Conservation (phyloP, 2,113 vertebrate species). For the Himantopus leucocephalus region DNA sequence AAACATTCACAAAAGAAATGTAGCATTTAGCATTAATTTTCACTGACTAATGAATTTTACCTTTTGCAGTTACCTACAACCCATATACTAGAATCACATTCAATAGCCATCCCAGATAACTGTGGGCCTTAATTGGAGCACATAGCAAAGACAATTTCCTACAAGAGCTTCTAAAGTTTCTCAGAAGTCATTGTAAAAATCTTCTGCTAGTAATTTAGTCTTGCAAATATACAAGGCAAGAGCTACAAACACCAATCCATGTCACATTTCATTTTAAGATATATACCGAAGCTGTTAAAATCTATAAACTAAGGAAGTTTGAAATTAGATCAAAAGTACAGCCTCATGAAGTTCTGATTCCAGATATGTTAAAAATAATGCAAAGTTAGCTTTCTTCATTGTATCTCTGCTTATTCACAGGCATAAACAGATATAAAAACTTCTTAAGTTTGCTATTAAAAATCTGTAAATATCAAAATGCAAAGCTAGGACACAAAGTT, state of each 20-base stretch:
- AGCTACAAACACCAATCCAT: not conserved
- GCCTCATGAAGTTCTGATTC: not conserved
- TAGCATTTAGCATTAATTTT: not conserved
- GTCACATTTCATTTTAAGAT: not conserved
- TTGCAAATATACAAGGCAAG: not conserved
- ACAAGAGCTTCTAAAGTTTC: not conserved
- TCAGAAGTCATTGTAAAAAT: not conserved
- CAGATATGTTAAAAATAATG: not conserved
- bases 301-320: not conserved
- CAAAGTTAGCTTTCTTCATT: not conserved
- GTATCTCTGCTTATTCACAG: not conserved
- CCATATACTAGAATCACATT: not conserved
- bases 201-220: not conserved
- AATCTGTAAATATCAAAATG: not conserved
- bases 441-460: not conserved
- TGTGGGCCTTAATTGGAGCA: not conserved
- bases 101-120: not conserved
- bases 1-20: not conserved
- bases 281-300: not conserved
- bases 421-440: not conserved
- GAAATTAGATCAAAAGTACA: not conserved
- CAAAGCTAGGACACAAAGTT: not conserved
- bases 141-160: not conserved
- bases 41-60: not conserved
- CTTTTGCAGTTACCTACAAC: not conserved